Evolutionary conservation across 2,113 vertebrate species (phyloP), one percentile per base, ranked within the genome.

Genomic region (Thinocorus orbignyianus): DNA sequence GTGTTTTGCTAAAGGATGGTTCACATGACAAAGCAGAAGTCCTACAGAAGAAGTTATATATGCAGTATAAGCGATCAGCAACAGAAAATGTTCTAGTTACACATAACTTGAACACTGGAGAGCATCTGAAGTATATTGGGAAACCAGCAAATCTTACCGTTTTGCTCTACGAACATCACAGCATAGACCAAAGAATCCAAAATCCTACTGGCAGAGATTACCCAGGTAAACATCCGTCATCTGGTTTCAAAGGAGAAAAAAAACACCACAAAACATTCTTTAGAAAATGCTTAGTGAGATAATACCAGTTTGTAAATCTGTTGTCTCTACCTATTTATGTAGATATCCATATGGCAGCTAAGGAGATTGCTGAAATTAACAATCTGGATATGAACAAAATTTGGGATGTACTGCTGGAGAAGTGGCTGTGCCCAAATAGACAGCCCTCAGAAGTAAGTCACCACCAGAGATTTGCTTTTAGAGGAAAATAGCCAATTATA

Each of bases 331-430:
- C 13, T 55, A 0, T 94, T 30, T 83, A 61, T 94, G 18, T 76
- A 99, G 99, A 99, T 94, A 99, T 99, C 93, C 99, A 99, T 1
- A 78, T 74, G 13, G 98, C 98, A 46, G 98, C 98, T 13, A 99
- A 98, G 93, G 99, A 99, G 96, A 99, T 99, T 49, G 98, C 99
- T 2, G 92, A 98, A 90, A 98, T 99, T 66, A 99, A 99, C 71
- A 95, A 98, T 25, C 92, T 99, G 92, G 98, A 99, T 81, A 98
- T 99, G 91, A 96, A 98, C 46, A 99, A 99, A 96, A 98, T 99
- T 46, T 97, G 98, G 84, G 98, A 98, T 77, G 98, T 98, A 77
- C 95, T 99, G 79, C 95, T 99, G 95, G 98, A 99, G 83, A 99
- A 99, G 68, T 99, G 99, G 99, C 98, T 99, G 65, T 99, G 99